Evolutionary conservation across 2,888 invertebrate species (phyloP).

Genomic region (Apamea crenata): DNA sequence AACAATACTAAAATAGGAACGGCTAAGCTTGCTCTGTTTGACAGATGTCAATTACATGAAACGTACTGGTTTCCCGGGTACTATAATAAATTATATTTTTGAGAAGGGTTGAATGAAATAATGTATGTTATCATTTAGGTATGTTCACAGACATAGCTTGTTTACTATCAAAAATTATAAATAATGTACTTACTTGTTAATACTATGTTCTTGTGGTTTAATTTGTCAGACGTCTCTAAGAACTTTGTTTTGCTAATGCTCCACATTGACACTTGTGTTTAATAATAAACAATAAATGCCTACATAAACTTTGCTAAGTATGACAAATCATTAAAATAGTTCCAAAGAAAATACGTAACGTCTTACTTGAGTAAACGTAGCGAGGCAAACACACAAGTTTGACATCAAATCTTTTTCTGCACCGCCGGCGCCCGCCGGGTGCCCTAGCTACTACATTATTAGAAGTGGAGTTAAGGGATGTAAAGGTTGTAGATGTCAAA

Average conservation of each 20-base stretch:
- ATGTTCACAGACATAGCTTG: conserved; percentile 1
- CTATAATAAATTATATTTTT: conserved; percentile 34
- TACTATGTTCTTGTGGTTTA: conserved; percentile 6
- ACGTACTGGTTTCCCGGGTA: conserved; percentile 20
- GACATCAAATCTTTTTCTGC: background rate
- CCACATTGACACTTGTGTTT: conserved; percentile 7
- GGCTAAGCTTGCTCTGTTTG: conserved; percentile 79
- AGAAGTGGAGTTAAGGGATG: background rate
- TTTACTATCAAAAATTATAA: conserved; percentile 6
- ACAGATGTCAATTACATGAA: conserved; percentile 82
- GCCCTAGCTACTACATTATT: background rate
- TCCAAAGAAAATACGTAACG: background rate
- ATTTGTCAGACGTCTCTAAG: conserved; percentile 9
- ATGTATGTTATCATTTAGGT: background rate
- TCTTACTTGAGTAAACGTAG: background rate
- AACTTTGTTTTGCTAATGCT: conserved; percentile 14
- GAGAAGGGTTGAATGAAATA: conserved; percentile 9
- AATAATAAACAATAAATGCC: background rate
- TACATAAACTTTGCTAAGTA: background rate
- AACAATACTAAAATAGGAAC: conserved; percentile 86
- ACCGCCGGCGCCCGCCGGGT: too few species aligned
- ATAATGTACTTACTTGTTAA: background rate
- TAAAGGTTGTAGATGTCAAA: background rate
- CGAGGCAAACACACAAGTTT: background rate
- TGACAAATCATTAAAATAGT: background rate